Evolutionary conservation across 2,113 vertebrate species (phyloP).

Genomic region (Mystacornis crossleyi): DNA sequence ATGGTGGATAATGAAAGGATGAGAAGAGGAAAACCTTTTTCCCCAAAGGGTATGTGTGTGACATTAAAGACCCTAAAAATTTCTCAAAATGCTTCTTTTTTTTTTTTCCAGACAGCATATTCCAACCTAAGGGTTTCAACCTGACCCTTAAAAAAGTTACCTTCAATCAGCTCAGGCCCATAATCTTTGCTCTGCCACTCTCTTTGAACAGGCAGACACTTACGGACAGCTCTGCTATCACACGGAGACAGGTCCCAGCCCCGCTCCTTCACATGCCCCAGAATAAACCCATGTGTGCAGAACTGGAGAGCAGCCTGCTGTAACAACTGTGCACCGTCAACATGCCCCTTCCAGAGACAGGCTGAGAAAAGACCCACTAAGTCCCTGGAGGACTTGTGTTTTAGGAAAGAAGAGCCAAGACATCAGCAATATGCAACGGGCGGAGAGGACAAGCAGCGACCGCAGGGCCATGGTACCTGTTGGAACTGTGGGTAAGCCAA

Average conservation of each 20-base stretch:
- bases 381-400: background rate
- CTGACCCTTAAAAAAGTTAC: background rate
- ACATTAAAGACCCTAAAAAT: background rate
- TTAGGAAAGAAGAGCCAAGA: background rate
- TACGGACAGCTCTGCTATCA: fast-evolving
- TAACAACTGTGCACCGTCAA: background rate
- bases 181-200: background rate
- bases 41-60: background rate
- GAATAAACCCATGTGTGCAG: background rate
- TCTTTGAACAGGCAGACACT: background rate
- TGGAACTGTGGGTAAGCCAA: background rate
- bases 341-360: background rate
- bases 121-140: background rate
- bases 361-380: background rate
- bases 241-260: background rate
- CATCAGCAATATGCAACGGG: fast-evolving
- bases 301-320: background rate
- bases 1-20: background rate
- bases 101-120: background rate
- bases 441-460: fast-evolving
- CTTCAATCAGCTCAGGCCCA: background rate
- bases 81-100: background rate
- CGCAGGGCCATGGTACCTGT: fast-evolving
- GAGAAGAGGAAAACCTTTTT: background rate
- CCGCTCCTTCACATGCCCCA: background rate